These are phyloP conservation scores for Chionodraco myersi DNA, from an alignment of 2,113 vertebrate species.

Conservation along the genomic window DNA sequence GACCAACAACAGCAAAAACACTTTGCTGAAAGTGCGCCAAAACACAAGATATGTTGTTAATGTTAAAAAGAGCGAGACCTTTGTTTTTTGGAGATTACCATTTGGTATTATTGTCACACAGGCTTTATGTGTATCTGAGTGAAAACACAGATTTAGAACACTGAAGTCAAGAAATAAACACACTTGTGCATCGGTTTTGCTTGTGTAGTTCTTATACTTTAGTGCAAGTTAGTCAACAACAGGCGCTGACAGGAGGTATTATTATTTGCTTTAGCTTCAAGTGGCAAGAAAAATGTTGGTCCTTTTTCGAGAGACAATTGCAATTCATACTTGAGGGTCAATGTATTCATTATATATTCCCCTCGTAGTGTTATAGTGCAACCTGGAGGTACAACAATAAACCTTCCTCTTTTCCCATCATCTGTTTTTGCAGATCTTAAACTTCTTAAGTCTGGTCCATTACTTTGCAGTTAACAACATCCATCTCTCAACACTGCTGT, in stretches of 20 bases:
- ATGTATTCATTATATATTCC: neutral
- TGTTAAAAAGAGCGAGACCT: neutral
- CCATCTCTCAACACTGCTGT: constrained; percentile 35
- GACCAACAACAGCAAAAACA: neutral
- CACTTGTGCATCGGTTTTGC: neutral
- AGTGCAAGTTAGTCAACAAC: neutral
- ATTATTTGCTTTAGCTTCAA: neutral
- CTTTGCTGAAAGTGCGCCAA: neutral
- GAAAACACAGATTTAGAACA: neutral
- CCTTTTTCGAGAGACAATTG: constrained; percentile 5
- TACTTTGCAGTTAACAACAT: constrained; percentile 49
- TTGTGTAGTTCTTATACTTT: neutral
- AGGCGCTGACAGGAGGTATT: neutral
- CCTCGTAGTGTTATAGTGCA: constrained; percentile 4
- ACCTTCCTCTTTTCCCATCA: constrained; percentile 31
- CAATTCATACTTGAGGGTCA: constrained; percentile 2
- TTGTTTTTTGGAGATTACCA: too few relatives aligned
- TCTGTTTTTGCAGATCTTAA: constrained; percentile 34
- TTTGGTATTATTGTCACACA: neutral
- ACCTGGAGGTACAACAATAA: constrained; percentile 12
- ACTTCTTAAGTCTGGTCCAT: constrained; percentile 31
- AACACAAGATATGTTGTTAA: neutral
- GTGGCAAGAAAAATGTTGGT: neutral
- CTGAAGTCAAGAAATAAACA: neutral
- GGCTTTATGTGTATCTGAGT: neutral